Conservation (phyloP, 2,888 invertebrate genomes). For the Tetragonula carbonaria region DNA sequence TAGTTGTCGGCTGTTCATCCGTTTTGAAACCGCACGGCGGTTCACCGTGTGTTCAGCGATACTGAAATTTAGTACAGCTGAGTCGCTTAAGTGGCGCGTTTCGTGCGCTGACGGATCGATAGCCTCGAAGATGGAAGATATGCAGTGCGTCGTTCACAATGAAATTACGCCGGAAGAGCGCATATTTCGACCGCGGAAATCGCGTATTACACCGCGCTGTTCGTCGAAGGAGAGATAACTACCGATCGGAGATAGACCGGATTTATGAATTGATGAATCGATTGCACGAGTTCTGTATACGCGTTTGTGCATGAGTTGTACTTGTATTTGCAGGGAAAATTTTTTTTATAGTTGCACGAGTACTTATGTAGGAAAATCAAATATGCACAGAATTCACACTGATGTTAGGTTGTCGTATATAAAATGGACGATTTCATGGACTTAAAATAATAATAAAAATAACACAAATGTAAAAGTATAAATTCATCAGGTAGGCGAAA, state of each 20-base stretch:
- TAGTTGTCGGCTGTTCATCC: neutral
- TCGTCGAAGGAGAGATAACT: neutral
- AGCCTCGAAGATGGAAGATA: constrained; percentile 54
- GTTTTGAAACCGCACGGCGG: neutral
- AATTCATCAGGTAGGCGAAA: no score
- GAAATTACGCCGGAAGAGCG: constrained; percentile 26
- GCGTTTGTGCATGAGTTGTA: no score
- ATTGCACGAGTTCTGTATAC: neutral
- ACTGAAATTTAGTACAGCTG: constrained; percentile 42
- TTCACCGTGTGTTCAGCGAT: constrained; percentile 20
- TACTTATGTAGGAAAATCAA: no score
- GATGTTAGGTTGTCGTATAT: no score
- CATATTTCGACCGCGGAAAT: constrained; percentile 1
- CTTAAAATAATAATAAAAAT: no score
- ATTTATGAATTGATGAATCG: neutral
- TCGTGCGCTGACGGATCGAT: constrained; percentile 64
- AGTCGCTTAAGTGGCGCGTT: constrained; percentile 51
- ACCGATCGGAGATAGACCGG: neutral
- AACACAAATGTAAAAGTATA: no score
- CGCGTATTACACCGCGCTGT: neutral
- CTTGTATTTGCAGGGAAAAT: no score
- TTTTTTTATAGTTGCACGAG: no score
- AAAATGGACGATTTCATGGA: no score
- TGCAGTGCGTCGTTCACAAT: constrained; percentile 40
- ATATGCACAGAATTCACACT: no score